phyloP scores from a whole-genome alignment of 2,797 vertebrate genomes.

The Periophthalmus magnuspinnatus region DNA sequence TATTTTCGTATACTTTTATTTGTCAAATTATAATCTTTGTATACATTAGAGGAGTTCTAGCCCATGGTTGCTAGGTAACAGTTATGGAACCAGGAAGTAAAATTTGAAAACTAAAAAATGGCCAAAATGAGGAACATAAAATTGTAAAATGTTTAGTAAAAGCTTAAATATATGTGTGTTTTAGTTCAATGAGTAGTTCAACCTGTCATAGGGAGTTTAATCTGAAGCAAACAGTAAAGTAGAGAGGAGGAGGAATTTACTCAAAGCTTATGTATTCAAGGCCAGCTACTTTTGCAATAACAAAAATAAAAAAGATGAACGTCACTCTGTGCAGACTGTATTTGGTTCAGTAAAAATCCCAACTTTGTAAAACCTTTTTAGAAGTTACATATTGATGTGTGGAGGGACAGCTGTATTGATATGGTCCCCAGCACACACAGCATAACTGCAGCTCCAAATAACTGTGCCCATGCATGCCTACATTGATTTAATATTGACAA shows the following conservation, averaged over 20 bases:
- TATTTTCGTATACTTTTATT: too few species aligned
- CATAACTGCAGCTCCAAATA: constrained; percentile 38
- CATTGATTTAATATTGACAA: constrained; percentile 32
- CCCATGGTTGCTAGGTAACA: too few species aligned
- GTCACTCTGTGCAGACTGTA: not conserved
- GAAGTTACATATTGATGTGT: constrained; percentile 15
- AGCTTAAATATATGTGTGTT: too few species aligned
- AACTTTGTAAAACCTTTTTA: constrained; percentile 11
- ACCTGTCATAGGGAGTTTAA: constrained; percentile 10
- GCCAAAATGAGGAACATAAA: too few species aligned
- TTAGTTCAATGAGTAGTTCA: too few species aligned
- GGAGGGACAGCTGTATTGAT: constrained; percentile 38
- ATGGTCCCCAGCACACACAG: constrained; percentile 18
- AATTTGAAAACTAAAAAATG: too few species aligned
- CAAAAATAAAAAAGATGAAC: not conserved
- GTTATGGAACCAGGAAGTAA: too few species aligned
- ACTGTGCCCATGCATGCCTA: constrained; percentile 25
- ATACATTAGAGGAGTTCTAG: too few species aligned
- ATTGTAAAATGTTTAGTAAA: too few species aligned
- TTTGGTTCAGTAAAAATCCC: constrained; percentile 13
- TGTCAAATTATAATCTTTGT: too few species aligned
- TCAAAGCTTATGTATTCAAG: not conserved
- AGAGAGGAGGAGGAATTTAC: not conserved
- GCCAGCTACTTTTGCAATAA: not conserved
- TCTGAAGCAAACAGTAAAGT: constrained; percentile 12